These are phyloP conservation scores for Aix galericulata DNA, from an alignment of 2,113 vertebrate genomes.

Conservation along the genomic window DNA sequence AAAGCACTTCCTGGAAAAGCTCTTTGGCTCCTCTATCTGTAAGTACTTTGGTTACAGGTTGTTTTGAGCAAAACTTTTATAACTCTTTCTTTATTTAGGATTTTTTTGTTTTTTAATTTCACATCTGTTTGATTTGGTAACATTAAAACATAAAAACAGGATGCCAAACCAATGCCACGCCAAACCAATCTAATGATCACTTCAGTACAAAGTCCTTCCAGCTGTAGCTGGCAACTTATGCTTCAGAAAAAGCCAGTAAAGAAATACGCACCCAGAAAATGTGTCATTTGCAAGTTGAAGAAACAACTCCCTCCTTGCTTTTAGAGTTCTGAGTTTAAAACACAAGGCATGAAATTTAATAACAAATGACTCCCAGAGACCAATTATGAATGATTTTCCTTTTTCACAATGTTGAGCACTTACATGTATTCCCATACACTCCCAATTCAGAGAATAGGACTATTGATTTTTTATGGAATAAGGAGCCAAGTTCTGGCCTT, in stretches of 20 bases:
- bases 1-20: neutral
- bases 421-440: neutral
- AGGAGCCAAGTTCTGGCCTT: neutral
- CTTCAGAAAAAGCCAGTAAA: neutral
- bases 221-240: neutral
- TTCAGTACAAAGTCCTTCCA: neutral
- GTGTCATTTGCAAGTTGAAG: neutral
- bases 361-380: neutral
- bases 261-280: neutral
- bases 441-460: neutral
- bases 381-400: neutral
- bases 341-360: neutral
- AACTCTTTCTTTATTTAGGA: neutral
- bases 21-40: neutral
- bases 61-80: conserved; percentile 1
- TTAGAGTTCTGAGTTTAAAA: neutral
- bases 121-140: neutral
- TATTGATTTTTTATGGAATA: neutral
- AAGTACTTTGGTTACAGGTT: neutral
- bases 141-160: neutral
- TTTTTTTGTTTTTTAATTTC: neutral
- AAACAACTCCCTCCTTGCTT: neutral
- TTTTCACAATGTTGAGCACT: neutral
- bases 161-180: neutral
- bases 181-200: neutral